phyloP scores from a whole-genome alignment of 1,140 invertebrate species.

The Leptinotarsa lineolata region DNA sequence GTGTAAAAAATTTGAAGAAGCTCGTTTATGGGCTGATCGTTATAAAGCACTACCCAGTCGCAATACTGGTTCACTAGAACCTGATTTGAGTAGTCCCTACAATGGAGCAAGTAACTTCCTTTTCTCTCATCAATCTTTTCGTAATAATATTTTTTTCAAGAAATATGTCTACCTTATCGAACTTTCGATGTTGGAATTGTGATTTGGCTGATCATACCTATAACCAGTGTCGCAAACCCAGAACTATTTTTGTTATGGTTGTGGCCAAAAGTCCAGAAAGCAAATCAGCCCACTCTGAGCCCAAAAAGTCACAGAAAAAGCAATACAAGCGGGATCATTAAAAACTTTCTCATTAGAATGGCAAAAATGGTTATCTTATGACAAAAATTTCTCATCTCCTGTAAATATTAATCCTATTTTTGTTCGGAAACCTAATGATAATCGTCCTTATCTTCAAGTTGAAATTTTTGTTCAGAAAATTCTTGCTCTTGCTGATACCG shows the following conservation, averaged over 20 bases:
- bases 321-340: background rate
- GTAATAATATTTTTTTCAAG: background rate
- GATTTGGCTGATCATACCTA: too few relatives aligned
- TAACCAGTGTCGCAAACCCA: too few relatives aligned
- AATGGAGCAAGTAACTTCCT: background rate
- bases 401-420: background rate
- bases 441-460: slow-evolving; percentile 7
- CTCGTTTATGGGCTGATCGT: background rate
- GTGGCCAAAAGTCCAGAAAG: background rate
- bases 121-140: background rate
- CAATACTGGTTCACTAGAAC: too few relatives aligned
- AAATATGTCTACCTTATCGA: background rate
- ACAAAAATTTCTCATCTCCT: background rate
- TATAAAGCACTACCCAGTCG: background rate
- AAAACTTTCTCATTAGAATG: slow-evolving; percentile 2
- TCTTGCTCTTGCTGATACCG: too few relatives aligned
- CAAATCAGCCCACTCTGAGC: background rate
- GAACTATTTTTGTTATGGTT: background rate
- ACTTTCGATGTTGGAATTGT: slow-evolving; percentile 14
- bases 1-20: background rate
- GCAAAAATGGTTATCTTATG: background rate
- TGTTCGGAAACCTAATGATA: slow-evolving; percentile 2
- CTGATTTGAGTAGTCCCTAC: too few relatives aligned
- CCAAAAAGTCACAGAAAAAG: background rate
- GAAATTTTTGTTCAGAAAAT: background rate